A percentile compares a stretch with the other conserved stretches of the same genome.
Evolutionary conservation across 2,797 vertebrate genomes (phyloP).

Genomic region (Rhinatrema bivittatum): DNA sequence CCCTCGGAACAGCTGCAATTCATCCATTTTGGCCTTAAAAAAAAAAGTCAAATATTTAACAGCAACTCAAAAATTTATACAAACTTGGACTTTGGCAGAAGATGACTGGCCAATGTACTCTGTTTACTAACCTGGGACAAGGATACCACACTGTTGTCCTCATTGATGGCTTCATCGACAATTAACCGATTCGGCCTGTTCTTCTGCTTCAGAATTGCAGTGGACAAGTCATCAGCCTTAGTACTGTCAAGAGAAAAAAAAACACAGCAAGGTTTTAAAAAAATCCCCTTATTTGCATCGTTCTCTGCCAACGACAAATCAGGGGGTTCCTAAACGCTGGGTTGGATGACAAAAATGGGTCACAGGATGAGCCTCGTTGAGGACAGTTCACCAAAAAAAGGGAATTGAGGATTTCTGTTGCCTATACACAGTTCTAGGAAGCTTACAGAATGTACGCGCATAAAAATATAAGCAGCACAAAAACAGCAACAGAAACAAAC

Average conservation of each 20-base stretch:
- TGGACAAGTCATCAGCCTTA: conserved; percentile 94
- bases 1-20: conserved; percentile 94
- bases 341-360: too few species aligned
- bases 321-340: too few species aligned
- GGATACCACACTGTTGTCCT: conserved; percentile 96
- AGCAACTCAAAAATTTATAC: not conserved
- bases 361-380: too few species aligned
- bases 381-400: too few species aligned
- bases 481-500: too few species aligned
- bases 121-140: conserved; percentile 76
- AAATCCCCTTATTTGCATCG: conserved; percentile 10
- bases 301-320: too few species aligned
- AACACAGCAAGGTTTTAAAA: not conserved
- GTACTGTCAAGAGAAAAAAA: conserved; percentile 57
- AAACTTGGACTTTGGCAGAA: not conserved
- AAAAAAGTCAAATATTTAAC: not conserved
- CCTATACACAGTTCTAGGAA: too few species aligned
- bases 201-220: conserved; percentile 98
- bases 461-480: too few species aligned
- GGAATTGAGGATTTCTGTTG: too few species aligned
- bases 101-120: rapidly evolving
- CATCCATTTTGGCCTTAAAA: conserved; percentile 91
- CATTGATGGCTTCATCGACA: conserved; percentile 97
- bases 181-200: conserved; percentile 94
- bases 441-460: too few species aligned